Evolutionary conservation across 53 echinoderm and acorn worm genomes (phyloP).

Genomic region (Apostichopus leukothele): DNA sequence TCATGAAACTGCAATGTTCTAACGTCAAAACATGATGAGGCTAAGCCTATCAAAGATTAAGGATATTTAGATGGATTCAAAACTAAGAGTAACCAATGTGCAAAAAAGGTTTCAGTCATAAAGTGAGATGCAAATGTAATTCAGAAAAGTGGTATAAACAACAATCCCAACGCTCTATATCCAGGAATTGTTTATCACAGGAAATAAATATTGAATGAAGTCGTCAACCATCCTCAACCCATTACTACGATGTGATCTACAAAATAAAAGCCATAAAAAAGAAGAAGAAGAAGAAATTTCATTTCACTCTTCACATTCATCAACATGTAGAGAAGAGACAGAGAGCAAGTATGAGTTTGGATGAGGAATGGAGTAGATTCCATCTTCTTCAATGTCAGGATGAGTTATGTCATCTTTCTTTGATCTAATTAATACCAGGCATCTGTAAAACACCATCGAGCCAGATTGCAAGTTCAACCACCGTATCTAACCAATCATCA

Average conservation of each 20-base stretch:
- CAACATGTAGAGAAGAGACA: neutral
- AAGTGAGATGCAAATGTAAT: too few relatives aligned
- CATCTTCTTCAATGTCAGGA: neutral
- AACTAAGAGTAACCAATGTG: too few relatives aligned
- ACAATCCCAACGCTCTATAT: neutral
- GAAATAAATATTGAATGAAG: neutral
- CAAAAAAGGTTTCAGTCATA: too few relatives aligned
- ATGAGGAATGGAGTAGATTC: neutral
- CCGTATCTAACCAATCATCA: neutral
- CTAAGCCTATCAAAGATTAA: too few relatives aligned
- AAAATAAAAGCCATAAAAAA: neutral
- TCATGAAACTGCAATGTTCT: too few relatives aligned
- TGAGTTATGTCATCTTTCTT: neutral
- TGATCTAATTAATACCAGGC: neutral
- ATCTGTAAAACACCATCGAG: neutral
- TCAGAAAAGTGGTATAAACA: neutral
- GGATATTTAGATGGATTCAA: too few relatives aligned
- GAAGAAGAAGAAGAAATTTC: neutral
- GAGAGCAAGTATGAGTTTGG: neutral
- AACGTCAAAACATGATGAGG: too few relatives aligned
- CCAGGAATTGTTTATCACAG: neutral
- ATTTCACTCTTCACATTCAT: neutral
- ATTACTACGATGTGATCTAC: neutral
- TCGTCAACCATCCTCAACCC: neutral
- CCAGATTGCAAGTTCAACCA: neutral